phyloP scores from a whole-genome alignment of 1,140 invertebrate species.

The Saccostrea glomerata region DNA sequence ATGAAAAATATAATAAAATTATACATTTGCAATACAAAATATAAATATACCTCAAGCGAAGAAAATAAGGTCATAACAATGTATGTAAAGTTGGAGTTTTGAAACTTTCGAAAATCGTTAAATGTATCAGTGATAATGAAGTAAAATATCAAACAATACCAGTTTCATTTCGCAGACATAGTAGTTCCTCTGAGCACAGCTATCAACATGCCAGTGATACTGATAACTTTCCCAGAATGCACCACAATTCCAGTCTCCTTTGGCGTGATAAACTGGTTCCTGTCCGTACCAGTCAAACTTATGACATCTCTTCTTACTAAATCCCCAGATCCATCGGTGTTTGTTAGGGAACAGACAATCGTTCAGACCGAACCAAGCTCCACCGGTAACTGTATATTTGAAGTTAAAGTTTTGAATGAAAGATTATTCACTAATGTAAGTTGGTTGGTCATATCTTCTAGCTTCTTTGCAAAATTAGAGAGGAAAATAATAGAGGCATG shows the following conservation, averaged over 20 bases:
- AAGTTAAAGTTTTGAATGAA: no score
- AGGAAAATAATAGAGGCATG: background rate
- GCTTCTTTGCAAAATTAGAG: background rate
- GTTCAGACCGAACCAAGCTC: slow-evolving; percentile 26
- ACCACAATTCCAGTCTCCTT: slow-evolving; percentile 27
- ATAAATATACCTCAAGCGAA: no score
- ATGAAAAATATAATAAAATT: background rate
- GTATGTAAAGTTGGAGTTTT: no score
- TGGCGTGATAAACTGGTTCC: slow-evolving; percentile 6
- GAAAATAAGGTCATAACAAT: no score
- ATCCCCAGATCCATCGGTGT: slow-evolving; percentile 33
- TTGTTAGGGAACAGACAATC: slow-evolving; percentile 20
- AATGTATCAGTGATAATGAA: background rate
- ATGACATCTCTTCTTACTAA: slow-evolving; percentile 11
- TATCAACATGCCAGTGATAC: slow-evolving; percentile 34
- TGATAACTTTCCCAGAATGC: slow-evolving; percentile 27
- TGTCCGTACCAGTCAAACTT: slow-evolving; percentile 22
- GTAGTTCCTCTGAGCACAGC: background rate
- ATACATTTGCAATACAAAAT: no score
- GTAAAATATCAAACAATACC: background rate
- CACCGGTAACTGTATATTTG: background rate
- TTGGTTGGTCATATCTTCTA: background rate
- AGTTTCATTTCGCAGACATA: slow-evolving; percentile 28
- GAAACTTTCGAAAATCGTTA: no score
- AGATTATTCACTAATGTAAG: background rate